phyloP scores from a whole-genome alignment of 2,888 invertebrate species.

The Drosophila austrosaltans region DNA sequence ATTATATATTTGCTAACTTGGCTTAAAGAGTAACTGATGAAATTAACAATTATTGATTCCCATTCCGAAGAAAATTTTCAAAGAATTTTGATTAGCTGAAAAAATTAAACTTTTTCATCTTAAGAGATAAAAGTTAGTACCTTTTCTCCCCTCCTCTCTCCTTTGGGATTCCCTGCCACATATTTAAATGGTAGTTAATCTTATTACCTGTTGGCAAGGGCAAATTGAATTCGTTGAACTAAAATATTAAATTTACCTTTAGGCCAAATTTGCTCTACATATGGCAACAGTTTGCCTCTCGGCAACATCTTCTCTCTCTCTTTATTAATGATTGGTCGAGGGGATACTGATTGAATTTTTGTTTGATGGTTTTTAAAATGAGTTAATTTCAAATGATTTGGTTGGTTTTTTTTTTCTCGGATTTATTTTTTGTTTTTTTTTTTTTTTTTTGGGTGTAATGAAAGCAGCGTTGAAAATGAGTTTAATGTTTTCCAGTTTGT shows the following conservation, averaged over 20 bases:
- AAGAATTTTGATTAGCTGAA: no score
- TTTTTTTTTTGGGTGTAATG: conserved; percentile 46
- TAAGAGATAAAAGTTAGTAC: no score
- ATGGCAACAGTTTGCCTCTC: background rate
- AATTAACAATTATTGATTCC: no score
- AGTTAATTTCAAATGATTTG: conserved; percentile 22
- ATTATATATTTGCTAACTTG: no score
- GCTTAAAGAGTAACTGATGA: no score
- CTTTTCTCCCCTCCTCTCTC: no score
- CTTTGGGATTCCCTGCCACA: background rate
- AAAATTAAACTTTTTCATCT: no score
- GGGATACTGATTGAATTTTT: conserved; percentile 9
- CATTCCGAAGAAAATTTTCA: no score
- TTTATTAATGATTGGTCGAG: background rate
- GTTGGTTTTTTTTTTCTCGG: conserved; percentile 7
- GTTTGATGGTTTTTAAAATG: conserved; percentile 10
- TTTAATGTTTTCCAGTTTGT: conserved; percentile 28
- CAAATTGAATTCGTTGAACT: conserved; percentile 1
- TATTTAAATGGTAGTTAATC: background rate
- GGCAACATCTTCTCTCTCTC: background rate
- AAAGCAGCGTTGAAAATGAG: conserved; percentile 40
- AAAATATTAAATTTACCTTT: background rate
- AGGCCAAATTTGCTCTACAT: conserved; percentile 1
- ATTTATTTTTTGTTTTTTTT: background rate
- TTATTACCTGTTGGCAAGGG: conserved; percentile 1